phyloP scores from a whole-genome alignment of 2,113 vertebrate genomes.

The Poeciliopsis retropinna region DNA sequence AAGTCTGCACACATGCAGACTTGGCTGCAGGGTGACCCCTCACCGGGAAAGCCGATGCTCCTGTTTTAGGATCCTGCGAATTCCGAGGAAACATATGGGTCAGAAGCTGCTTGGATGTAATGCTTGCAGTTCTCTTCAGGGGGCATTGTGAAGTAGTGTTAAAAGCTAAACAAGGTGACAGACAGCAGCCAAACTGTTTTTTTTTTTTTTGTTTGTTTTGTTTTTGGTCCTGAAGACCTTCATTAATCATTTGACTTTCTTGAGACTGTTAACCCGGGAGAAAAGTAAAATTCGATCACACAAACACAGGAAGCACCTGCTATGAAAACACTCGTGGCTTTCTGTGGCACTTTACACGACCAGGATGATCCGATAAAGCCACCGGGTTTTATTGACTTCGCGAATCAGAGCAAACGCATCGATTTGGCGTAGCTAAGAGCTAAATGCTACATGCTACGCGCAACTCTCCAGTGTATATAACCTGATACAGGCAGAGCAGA shows the following conservation, averaged over 20 bases:
- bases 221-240: background rate
- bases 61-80: constrained; percentile 19
- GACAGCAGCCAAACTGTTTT: background rate
- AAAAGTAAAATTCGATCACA: constrained; percentile 37
- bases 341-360: constrained; percentile 58
- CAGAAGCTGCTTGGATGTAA: constrained; percentile 17
- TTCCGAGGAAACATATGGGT: constrained; percentile 18
- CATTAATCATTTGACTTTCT: background rate
- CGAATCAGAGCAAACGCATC: constrained; percentile 67
- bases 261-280: background rate
- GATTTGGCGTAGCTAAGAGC: constrained; percentile 61
- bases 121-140: background rate
- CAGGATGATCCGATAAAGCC: constrained; percentile 61
- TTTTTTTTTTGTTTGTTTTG: no score
- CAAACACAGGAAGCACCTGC: constrained; percentile 21
- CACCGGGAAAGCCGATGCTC: background rate
- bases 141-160: background rate
- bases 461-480: constrained; percentile 86
- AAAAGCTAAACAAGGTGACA: constrained; percentile 5
- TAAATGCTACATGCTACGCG: constrained; percentile 63
- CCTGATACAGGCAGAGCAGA: constrained; percentile 81
- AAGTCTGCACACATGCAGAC: constrained; percentile 6
- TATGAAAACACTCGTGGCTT: constrained; percentile 37
- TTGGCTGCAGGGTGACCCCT: background rate
- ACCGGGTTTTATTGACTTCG: constrained; percentile 65